These are phyloP conservation scores for Cheilosia pagana DNA, from an alignment of 2,888 invertebrate species.

Conservation along the genomic window DNA sequence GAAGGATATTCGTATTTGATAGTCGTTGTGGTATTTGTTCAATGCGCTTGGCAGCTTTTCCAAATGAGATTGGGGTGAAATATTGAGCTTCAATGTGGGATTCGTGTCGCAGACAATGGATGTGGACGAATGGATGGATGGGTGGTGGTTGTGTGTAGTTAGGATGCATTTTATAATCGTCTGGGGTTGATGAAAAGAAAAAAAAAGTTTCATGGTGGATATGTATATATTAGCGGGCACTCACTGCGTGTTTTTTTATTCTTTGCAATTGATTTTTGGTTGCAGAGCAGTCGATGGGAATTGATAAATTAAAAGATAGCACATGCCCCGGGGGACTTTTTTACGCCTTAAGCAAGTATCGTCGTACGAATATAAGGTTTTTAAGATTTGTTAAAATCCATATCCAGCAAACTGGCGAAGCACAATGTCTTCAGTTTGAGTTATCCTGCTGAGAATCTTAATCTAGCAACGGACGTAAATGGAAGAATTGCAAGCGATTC, in stretches of 20 bases:
- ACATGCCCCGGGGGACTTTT: background rate
- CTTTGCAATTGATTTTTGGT: slow-evolving; percentile 51
- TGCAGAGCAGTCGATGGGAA: slow-evolving; percentile 2
- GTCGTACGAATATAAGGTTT: no score
- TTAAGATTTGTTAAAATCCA: no score
- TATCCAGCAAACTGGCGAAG: no score
- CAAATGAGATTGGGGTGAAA: slow-evolving; percentile 49
- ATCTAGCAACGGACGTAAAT: no score
- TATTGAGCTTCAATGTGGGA: slow-evolving; percentile 47
- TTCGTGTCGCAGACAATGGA: slow-evolving; percentile 60
- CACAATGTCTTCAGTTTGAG: no score
- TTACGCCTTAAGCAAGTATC: background rate
- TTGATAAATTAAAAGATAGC: slow-evolving; percentile 4
- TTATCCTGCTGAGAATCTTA: no score
- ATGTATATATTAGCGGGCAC: background rate
- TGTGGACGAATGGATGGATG: slow-evolving; percentile 23
- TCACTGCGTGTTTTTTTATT: slow-evolving; percentile 30
- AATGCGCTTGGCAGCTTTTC: slow-evolving; percentile 44
- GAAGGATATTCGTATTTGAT: slow-evolving; percentile 45
- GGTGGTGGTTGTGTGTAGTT: slow-evolving; percentile 18
- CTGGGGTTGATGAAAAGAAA: slow-evolving; percentile 22
- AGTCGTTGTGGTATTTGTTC: slow-evolving; percentile 51
- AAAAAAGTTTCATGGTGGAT: slow-evolving; percentile 25
- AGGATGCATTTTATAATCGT: slow-evolving; percentile 48
- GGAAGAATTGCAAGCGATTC: no score